These are phyloP conservation scores for Timema podura DNA, from an alignment of 2,888 invertebrate species.

Conservation along the genomic window DNA sequence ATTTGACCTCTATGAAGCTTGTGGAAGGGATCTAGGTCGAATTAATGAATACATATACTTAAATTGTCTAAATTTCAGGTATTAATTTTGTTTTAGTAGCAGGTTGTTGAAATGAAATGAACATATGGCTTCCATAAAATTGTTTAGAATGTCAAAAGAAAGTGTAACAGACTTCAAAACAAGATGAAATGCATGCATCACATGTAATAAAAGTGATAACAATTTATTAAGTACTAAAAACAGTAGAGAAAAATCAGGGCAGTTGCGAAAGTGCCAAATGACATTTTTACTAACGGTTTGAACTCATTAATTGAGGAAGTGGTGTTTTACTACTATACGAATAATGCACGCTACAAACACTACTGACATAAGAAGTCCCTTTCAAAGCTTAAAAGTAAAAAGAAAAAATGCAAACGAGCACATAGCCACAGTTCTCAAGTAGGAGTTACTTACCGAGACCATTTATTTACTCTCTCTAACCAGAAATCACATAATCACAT, in stretches of 20 bases:
- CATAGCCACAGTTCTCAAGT: too few species aligned
- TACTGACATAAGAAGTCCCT: conserved; percentile 1
- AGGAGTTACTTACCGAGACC: neutral
- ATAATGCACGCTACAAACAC: too few species aligned
- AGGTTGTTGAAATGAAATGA: conserved; percentile 2
- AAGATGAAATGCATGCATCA: neutral
- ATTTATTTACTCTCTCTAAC: neutral
- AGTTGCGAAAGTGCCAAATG: conserved; percentile 4
- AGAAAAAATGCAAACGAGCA: neutral
- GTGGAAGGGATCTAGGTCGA: too few species aligned
- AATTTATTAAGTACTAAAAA: neutral
- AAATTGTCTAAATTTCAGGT: conserved; percentile 1
- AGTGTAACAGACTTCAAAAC: conserved; percentile 10
- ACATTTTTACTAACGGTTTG: neutral
- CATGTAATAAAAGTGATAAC: neutral
- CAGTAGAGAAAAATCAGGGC: neutral
- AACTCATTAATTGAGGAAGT: neutral
- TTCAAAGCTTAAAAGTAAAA: conserved; percentile 6
- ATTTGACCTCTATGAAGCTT: too few species aligned
- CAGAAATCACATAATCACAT: conserved; percentile 10
- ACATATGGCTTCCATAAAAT: neutral
- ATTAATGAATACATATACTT: too few species aligned
- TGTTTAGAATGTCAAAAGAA: conserved; percentile 1
- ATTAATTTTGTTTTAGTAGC: conserved; percentile 5
- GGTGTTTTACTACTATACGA: too few species aligned